These are phyloP conservation scores for Suricata suricatta DNA, from an alignment of 2,113 vertebrate species.

Conservation along the genomic window DNA sequence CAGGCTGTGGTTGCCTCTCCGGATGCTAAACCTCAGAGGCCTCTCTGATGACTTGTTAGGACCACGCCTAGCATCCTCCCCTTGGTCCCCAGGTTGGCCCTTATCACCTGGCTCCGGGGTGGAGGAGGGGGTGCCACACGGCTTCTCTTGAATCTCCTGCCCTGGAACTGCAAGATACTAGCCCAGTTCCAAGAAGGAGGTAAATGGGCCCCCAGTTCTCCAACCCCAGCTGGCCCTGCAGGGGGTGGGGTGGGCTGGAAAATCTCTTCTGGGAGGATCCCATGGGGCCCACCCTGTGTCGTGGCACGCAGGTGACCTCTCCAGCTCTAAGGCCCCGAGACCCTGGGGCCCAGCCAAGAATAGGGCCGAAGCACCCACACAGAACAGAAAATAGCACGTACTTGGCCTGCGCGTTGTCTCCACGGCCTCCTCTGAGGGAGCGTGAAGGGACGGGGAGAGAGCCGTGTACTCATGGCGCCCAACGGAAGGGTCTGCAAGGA, in stretches of 20 bases:
- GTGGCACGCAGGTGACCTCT: background rate
- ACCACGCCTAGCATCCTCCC: background rate
- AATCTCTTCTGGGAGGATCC: background rate
- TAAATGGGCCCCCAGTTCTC: too few species aligned
- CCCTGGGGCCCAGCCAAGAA: background rate
- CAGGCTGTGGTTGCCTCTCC: background rate
- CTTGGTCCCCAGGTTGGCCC: background rate
- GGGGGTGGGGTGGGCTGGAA: background rate
- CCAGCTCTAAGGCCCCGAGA: background rate
- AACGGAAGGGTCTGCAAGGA: constrained; percentile 10
- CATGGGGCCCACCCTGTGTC: background rate
- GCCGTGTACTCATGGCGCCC: background rate
- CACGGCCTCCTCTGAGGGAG: background rate
- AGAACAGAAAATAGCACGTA: background rate
- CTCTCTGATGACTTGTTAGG: background rate
- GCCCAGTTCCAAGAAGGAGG: background rate
- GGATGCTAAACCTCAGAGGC: background rate
- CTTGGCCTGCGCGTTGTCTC: background rate
- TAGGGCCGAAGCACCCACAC: background rate
- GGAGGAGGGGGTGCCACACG: background rate
- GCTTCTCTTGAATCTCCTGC: background rate
- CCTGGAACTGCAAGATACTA: background rate
- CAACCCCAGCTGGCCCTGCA: background rate
- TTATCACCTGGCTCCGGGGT: background rate
- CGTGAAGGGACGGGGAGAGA: background rate